phyloP scores from a whole-genome alignment of 2,797 vertebrate genomes.

The Ctenochaetus hawaiiensis region DNA sequence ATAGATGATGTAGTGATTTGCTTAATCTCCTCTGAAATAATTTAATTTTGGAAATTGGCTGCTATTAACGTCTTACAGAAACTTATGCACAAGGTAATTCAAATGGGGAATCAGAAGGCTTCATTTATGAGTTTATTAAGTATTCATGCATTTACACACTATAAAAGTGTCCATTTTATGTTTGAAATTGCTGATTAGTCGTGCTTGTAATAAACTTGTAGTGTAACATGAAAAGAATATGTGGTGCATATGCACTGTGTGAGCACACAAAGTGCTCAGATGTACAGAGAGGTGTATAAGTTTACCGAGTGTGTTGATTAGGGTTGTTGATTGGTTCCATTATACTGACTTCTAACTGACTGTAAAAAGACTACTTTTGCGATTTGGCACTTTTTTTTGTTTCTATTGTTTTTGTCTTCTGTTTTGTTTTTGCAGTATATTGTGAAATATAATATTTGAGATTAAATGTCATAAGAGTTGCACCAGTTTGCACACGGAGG shows the following conservation, averaged over 20 bases:
- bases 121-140: neutral
- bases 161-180: conserved; percentile 6
- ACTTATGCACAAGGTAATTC: conserved; percentile 7
- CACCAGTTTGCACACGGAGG: neutral
- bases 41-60: neutral
- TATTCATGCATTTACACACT: conserved; percentile 11
- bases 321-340: neutral
- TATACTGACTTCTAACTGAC: no score
- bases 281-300: neutral
- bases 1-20: conserved; percentile 1
- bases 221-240: neutral
- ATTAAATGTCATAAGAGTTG: neutral
- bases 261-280: no score
- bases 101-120: neutral
- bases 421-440: no score
- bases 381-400: no score
- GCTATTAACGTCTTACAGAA: neutral
- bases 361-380: no score
- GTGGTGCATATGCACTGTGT: neutral
- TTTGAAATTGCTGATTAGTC: neutral
- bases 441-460: no score
- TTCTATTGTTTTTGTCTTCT: no score
- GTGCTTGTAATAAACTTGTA: neutral
- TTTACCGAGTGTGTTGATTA: neutral
- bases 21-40: conserved; percentile 4